Percentiles rank a stretch among this genome's conserved stretches.
Conservation (phyloP, 1,140 invertebrate genomes). For the Ganaspis sp. region DNA sequence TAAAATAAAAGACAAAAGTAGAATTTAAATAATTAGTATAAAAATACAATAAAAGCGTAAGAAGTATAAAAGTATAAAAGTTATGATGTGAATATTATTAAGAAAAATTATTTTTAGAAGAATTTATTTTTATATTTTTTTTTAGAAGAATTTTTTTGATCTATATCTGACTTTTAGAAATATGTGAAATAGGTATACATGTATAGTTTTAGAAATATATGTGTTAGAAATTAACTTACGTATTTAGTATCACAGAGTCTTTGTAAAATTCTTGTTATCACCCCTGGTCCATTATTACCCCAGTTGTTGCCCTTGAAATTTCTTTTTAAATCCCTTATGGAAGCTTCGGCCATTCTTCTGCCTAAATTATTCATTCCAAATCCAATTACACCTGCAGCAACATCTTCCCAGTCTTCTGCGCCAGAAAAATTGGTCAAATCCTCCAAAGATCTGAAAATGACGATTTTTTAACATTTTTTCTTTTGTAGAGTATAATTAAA, state of each 20-base stretch:
- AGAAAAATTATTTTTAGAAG: too few relatives aligned
- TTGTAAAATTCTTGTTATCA: conserved; percentile 81
- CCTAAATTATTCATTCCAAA: conserved; percentile 77
- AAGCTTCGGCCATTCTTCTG: conserved; percentile 77
- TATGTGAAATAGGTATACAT: too few relatives aligned
- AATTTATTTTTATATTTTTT: too few relatives aligned
- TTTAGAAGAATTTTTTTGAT: too few relatives aligned
- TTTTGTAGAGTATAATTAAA: not conserved
- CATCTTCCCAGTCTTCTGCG: conserved; percentile 78
- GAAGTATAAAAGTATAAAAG: too few relatives aligned
- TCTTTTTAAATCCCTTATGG: conserved; percentile 78
- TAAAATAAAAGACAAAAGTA: too few relatives aligned
- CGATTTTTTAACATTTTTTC: conserved; percentile 7
- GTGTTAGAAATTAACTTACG: conserved; percentile 55
- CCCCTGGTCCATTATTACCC: conserved; percentile 85
- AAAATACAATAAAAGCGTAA: too few relatives aligned
- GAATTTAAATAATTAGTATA: too few relatives aligned
- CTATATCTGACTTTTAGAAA: too few relatives aligned
- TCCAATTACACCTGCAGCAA: conserved; percentile 82
- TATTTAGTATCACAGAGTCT: conserved; percentile 78
- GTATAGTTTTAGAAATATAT: not conserved
- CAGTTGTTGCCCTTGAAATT: conserved; percentile 81
- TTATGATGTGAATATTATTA: too few relatives aligned
- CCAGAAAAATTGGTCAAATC: conserved; percentile 81
- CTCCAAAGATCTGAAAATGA: conserved; percentile 74